Conservation (phyloP, 1,140 invertebrate genomes). For the Calephelis virginiensis region DNA sequence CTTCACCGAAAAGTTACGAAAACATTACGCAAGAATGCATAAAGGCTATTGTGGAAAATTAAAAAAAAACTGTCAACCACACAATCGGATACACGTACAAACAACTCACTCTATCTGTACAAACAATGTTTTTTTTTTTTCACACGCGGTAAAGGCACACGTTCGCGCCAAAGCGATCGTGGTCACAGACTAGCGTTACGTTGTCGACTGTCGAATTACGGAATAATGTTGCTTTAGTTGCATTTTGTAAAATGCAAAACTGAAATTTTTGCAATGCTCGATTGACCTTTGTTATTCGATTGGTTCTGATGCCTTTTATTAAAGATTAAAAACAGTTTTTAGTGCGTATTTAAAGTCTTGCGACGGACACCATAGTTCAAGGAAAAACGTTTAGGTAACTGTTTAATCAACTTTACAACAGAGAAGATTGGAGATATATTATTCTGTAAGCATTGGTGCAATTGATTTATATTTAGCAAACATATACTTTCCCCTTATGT, state of each 20-base stretch:
- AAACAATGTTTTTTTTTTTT: conserved; percentile 15
- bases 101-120: conserved; percentile 20
- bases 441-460: background rate
- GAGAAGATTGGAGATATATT: background rate
- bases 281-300: background rate
- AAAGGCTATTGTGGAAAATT: conserved; percentile 10
- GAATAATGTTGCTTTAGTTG: conserved; percentile 5
- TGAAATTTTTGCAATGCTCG: conserved; percentile 5
- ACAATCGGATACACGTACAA: conserved; percentile 20
- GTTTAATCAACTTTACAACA: background rate
- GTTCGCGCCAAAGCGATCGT: conserved; percentile 17
- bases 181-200: conserved; percentile 11
- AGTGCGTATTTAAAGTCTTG: background rate
- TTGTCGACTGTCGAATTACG: background rate
- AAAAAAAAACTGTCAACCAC: conserved; percentile 21
- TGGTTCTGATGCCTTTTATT: background rate
- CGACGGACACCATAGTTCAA: background rate
- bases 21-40: conserved; percentile 24
- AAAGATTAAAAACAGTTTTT: background rate
- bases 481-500: too few species aligned
- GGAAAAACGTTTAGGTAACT: background rate
- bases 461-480: too few species aligned
- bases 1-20: conserved; percentile 24
- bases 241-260: conserved; percentile 14
- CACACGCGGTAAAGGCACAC: conserved; percentile 16